phyloP scores from a whole-genome alignment of 2,797 vertebrate genomes.

The Rousettus madagascariensis region DNA sequence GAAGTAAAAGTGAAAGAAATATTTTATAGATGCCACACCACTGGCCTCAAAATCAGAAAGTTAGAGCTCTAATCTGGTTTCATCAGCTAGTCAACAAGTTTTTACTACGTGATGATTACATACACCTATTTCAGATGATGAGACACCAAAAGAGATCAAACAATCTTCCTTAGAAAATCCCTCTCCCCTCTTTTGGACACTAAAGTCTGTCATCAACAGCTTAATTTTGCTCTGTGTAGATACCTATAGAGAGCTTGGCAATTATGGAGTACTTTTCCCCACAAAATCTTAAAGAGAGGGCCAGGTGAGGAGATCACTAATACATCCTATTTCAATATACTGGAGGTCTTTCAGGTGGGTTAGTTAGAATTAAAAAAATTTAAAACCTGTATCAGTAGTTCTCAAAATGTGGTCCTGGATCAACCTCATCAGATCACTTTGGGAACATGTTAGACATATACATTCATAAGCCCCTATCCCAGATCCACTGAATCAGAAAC shows the following conservation, averaged over 20 bases:
- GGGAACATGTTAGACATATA: not conserved
- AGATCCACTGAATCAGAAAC: not conserved
- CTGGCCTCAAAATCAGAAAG: slow-evolving; percentile 10
- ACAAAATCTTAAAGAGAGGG: not conserved
- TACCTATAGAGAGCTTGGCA: not conserved
- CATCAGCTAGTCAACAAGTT: not conserved
- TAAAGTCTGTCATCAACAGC: not conserved
- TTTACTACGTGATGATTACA: not conserved
- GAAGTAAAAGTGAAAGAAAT: not conserved
- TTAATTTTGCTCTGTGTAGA: not conserved
- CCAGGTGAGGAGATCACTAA: not conserved
- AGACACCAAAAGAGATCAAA: not conserved
- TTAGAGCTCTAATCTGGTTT: slow-evolving; percentile 8
- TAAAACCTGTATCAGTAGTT: not conserved
- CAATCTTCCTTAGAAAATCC: not conserved
- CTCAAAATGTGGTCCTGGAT: not conserved
- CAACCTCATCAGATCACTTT: not conserved
- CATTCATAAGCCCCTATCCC: not conserved
- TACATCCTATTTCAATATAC: not conserved
- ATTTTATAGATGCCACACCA: not conserved
- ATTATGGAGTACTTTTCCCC: not conserved
- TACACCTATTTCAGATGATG: not conserved
- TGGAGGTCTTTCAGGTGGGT: not conserved
- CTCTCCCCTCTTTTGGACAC: not conserved
- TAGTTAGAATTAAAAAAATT: slow-evolving; percentile 8